A percentile compares a stretch with the other conserved stretches of the same genome.
These are phyloP conservation scores for Amphiprion percula DNA, from an alignment of 2,113 vertebrate species.

Conservation along the genomic window DNA sequence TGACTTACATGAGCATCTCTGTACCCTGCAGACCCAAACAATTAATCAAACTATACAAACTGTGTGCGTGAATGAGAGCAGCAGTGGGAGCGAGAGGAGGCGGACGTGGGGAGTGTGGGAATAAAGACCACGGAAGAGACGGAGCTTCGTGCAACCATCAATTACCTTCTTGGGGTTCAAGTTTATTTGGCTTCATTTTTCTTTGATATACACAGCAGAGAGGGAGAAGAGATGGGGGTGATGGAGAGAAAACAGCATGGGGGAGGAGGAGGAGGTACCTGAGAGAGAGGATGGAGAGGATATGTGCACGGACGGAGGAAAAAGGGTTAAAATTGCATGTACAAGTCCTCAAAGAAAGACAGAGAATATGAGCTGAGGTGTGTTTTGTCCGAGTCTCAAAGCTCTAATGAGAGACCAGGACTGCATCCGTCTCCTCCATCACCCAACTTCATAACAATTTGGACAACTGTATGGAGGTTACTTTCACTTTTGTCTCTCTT, in stretches of 20 bases:
- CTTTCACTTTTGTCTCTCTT: conserved; percentile 2
- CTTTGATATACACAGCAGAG: conserved; percentile 59
- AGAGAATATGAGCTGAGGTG: neutral
- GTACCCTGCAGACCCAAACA: conserved; percentile 47
- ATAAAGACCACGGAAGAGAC: conserved; percentile 58
- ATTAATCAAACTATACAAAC: conserved; percentile 72
- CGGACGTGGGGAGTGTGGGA: conserved; percentile 58
- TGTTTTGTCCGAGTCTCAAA: no score
- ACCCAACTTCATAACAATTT: conserved; percentile 39
- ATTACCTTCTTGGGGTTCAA: conserved; percentile 76
- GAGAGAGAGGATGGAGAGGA: conserved; percentile 15
- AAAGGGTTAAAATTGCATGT: neutral
- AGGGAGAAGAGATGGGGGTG: conserved; percentile 18
- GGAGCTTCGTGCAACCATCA: conserved; percentile 75
- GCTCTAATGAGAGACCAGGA: conserved; percentile 57
- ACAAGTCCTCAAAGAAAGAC: neutral
- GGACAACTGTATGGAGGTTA: conserved; percentile 41
- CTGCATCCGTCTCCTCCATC: conserved; percentile 47
- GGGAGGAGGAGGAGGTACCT: conserved; percentile 2
- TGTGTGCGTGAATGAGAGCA: conserved; percentile 16
- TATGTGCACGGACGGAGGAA: neutral
- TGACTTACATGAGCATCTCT: conserved; percentile 44
- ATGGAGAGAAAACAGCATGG: conserved; percentile 5
- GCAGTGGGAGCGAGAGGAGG: conserved; percentile 17
- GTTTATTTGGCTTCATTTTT: conserved; percentile 81